Percentiles rank a stretch among this genome's conserved stretches.
These are phyloP conservation scores for Neosilurus mollespiculum DNA, from an alignment of 2,797 vertebrate genomes.

Conservation along the genomic window DNA sequence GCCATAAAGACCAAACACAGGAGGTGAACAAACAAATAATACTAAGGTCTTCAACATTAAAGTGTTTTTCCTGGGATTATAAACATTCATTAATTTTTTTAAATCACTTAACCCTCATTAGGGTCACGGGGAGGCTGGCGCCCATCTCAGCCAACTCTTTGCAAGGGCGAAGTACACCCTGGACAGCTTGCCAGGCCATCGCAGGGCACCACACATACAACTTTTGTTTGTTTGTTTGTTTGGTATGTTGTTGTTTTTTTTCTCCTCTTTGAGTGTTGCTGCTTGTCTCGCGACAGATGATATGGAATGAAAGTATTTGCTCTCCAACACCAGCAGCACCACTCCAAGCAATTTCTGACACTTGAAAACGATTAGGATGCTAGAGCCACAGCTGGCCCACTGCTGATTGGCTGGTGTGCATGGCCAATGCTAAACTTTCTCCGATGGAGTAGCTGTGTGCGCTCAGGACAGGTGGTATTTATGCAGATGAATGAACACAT, in stretches of 20 bases:
- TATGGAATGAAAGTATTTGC: slow-evolving; percentile 77
- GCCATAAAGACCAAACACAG: background rate
- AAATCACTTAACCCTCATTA: background rate
- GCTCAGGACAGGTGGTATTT: slow-evolving; percentile 97
- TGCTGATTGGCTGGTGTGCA: slow-evolving; percentile 72
- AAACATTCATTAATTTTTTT: background rate
- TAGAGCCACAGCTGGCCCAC: slow-evolving; percentile 75
- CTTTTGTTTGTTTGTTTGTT: no score
- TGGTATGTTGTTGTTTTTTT: slow-evolving; percentile 59
- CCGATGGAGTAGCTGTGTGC: slow-evolving; percentile 89
- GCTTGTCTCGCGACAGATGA: slow-evolving; percentile 75
- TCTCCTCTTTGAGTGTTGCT: slow-evolving; percentile 75
- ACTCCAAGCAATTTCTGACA: slow-evolving; percentile 74
- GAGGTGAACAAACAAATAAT: background rate
- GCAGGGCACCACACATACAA: no score
- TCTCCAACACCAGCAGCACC: slow-evolving; percentile 69
- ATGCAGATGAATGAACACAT: slow-evolving; percentile 99
- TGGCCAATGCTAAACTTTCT: slow-evolving; percentile 82
- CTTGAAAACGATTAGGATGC: slow-evolving; percentile 75
- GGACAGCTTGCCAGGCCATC: background rate
- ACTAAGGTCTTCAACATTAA: background rate
- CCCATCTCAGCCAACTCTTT: no score
- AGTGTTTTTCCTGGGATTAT: background rate
- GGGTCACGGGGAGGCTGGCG: no score
- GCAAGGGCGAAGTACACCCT: background rate